phyloP scores from a whole-genome alignment of 2,797 vertebrate genomes.

The Phalanger gymnotis region DNA sequence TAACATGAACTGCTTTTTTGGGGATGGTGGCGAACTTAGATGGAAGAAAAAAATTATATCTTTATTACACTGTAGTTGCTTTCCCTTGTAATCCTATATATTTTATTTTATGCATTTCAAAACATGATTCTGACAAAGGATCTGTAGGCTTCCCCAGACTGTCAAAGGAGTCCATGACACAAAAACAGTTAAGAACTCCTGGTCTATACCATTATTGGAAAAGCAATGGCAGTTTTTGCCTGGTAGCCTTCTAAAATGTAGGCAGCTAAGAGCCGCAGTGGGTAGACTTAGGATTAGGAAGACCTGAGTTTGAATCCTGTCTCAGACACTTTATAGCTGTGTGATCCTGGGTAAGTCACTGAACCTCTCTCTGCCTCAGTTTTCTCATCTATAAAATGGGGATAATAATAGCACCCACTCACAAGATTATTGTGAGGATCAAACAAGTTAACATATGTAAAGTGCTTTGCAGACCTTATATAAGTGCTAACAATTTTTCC shows the following conservation, averaged over 20 bases:
- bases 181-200: not conserved
- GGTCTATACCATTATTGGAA: not conserved
- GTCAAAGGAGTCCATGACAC: not conserved
- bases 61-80: not conserved
- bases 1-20: not conserved
- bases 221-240: not conserved
- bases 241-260: not conserved
- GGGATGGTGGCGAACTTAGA: not conserved
- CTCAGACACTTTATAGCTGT: not conserved
- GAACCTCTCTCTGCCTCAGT: not conserved
- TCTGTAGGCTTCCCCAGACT: not conserved
- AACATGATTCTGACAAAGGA: not conserved
- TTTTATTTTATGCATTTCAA: not conserved
- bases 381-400: not conserved
- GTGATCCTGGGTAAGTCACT: not conserved
- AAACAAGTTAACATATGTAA: not conserved
- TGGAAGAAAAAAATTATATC: not conserved
- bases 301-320: not conserved
- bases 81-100: not conserved
- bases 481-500: not conserved
- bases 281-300: not conserved
- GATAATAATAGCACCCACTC: not conserved
- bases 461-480: not conserved
- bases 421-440: not conserved
- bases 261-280: not conserved